phyloP scores from a whole-genome alignment of 2,113 vertebrate genomes.

The Leuciscus idus region DNA sequence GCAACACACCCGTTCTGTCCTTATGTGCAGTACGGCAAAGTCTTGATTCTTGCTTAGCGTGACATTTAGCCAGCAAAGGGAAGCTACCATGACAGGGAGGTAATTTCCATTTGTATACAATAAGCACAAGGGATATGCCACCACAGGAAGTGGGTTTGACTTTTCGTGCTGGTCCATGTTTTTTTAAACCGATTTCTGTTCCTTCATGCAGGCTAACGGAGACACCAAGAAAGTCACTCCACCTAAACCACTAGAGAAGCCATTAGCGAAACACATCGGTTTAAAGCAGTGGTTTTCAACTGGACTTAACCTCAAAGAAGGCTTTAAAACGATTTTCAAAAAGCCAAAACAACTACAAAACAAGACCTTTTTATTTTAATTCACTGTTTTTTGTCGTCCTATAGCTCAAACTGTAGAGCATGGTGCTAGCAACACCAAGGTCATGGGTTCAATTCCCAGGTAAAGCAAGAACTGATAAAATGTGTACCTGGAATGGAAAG shows the following conservation, averaged over 20 bases:
- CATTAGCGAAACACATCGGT: constrained; percentile 60
- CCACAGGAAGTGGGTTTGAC: background rate
- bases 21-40: constrained; percentile 20
- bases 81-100: constrained; percentile 17
- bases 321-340: background rate
- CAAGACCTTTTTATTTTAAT: background rate
- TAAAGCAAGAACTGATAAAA: background rate
- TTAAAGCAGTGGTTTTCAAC: constrained; percentile 7
- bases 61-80: constrained; percentile 33
- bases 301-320: background rate
- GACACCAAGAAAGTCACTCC: constrained; percentile 52
- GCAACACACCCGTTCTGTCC: constrained; percentile 34
- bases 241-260: constrained; percentile 61
- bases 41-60: constrained; percentile 34
- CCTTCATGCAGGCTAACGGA: constrained; percentile 11
- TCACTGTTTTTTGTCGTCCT: too few species aligned
- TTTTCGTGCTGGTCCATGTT: constrained; percentile 1
- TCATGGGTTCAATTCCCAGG: background rate
- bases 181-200: background rate
- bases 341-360: background rate
- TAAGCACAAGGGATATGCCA: constrained; percentile 25
- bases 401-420: too few species aligned
- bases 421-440: background rate
- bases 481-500: background rate
- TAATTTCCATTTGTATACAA: constrained; percentile 36